phyloP scores from a whole-genome alignment of 2,888 invertebrate genomes.

The Andrena flavipes region DNA sequence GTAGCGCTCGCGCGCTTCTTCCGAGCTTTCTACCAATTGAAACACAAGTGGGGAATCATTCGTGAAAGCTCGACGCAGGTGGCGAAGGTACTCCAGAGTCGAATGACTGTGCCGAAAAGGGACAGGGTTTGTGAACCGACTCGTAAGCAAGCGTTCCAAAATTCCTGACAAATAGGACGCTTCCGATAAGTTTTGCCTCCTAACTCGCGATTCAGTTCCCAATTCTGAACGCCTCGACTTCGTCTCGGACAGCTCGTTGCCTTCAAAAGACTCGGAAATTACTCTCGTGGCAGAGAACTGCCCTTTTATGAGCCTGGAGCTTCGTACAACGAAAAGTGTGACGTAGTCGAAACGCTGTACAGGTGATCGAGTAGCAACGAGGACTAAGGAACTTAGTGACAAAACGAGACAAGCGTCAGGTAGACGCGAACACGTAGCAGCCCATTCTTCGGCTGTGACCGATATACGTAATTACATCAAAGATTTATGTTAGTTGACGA shows the following conservation, averaged over 20 bases:
- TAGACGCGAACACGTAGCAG: background rate
- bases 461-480: conserved; percentile 14
- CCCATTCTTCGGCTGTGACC: background rate
- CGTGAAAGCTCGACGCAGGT: background rate
- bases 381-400: background rate
- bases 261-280: background rate
- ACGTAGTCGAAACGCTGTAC: background rate
- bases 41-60: background rate
- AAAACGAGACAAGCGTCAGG: background rate
- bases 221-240: conserved; percentile 3
- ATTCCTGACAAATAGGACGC: background rate
- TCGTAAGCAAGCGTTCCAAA: background rate
- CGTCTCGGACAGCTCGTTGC: background rate
- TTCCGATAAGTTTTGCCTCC: background rate
- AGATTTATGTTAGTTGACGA: conserved; percentile 7
- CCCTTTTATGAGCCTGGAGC: conserved; percentile 17
- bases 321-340: background rate
- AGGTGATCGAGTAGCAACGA: too few species aligned
- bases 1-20: conserved; percentile 69
- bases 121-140: conserved; percentile 31
- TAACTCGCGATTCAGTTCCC: background rate
- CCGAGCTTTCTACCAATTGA: background rate
- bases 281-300: conserved; percentile 49
- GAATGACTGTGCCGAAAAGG: conserved; percentile 1
- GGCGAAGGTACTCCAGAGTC: background rate